Conservation (phyloP, 2,797 vertebrate genomes). For the Momotus momota region DNA sequence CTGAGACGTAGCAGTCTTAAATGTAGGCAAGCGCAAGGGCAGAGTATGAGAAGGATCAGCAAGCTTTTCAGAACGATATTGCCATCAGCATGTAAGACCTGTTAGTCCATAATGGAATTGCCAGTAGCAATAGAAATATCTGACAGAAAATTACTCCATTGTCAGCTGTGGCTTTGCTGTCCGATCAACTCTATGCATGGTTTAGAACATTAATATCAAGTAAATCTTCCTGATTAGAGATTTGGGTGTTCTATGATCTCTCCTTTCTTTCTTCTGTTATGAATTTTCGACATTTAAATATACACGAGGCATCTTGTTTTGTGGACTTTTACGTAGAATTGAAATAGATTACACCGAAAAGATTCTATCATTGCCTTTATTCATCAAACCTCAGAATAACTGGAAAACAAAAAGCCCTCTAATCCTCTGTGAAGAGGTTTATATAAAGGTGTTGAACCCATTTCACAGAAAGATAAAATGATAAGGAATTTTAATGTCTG, state of each 20-base stretch:
- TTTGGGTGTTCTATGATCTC: neutral
- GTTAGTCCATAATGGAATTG: neutral
- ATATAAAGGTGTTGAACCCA: constrained; percentile 3
- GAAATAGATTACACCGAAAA: neutral
- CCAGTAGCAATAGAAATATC: neutral
- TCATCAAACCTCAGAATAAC: neutral
- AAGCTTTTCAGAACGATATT: neutral
- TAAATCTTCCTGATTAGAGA: neutral
- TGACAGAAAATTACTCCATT: neutral
- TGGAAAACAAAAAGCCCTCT: neutral
- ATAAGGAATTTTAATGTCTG: constrained; percentile 12
- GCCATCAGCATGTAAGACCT: neutral
- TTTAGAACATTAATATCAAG: neutral
- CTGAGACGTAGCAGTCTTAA: neutral
- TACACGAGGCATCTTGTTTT: neutral
- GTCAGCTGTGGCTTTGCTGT: neutral
- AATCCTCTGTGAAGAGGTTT: neutral
- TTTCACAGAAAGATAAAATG: constrained; percentile 45
- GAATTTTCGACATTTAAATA: neutral
- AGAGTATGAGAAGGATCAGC: neutral
- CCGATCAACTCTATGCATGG: neutral
- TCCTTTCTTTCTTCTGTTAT: neutral
- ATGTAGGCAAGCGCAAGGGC: neutral
- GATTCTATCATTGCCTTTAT: neutral
- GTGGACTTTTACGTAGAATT: neutral